Evolutionary conservation across 2,113 vertebrate genomes (phyloP), one percentile per base, ranked within the genome.

Genomic region (Alaudala cheleensis): DNA sequence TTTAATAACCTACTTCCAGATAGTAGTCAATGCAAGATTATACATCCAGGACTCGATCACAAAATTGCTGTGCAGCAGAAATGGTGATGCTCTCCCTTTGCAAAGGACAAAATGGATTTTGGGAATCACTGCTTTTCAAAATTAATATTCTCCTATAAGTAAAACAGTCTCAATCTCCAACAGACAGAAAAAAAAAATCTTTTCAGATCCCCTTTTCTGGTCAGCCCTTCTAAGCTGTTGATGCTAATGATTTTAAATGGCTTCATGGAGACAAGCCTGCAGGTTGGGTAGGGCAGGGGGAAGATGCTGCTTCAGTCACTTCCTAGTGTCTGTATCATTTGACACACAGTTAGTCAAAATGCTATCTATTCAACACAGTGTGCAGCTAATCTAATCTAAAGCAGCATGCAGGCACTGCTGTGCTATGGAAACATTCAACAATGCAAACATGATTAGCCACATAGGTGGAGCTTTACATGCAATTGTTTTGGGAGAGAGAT

Each of bases 311-410:
- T 87, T 85, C 90, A 90, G 51, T 71, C 61, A 54, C 58, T 96
- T 86, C 44, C 17, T 22, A 51, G 54, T n/a, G 51, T 47, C 92
- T 91, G 74, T 95, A 95, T 92, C 86, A 94, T 93, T 86, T 95
- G 96, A 97, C 96, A 97, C 39, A 24, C 74, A 10, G 57, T 88
- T 92, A 87, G 92, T 86, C 86, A 88, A 95, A 95, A 96, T 34
- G 87, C 91, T 96, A 95, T 96, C 96, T 96, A 86, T 91, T 97
- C 92, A 91, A 96, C 95, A 47, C 97, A 96, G 95, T 95, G 47
- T 93, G 96, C 93, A 82, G 95, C 96, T 97, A 97, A 97, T 97
- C 96, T 96, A 96, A 95, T 95, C 95, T 94, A 96, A 96, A 95
- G 93, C 87, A 84, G 87, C 91, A 91, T 1, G 10, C 47, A 31